These are phyloP conservation scores for Latrodectus hesperus DNA, from an alignment of 2,888 invertebrate species.

Conservation along the genomic window DNA sequence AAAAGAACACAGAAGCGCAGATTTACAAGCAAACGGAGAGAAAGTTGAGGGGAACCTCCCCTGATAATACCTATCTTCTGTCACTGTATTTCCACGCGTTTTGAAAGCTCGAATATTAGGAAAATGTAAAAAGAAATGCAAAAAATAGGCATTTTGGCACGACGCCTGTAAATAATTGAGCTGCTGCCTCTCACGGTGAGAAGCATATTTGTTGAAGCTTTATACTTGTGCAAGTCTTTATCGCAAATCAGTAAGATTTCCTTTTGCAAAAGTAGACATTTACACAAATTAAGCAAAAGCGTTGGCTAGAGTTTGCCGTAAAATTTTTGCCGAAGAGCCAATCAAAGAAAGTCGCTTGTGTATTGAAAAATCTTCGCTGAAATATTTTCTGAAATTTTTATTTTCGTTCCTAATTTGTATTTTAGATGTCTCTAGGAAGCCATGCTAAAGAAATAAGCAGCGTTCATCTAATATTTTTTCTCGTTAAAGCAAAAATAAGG, in stretches of 20 bases:
- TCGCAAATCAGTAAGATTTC: slow-evolving; percentile 19
- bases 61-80: slow-evolving; percentile 51
- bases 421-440: slow-evolving; percentile 46
- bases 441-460: background rate
- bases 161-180: slow-evolving; percentile 60
- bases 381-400: slow-evolving; percentile 3
- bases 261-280: slow-evolving; percentile 56
- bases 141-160: slow-evolving; percentile 52
- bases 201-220: slow-evolving; percentile 32
- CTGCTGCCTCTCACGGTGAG: slow-evolving; percentile 32
- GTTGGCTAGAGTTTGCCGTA: slow-evolving; percentile 20
- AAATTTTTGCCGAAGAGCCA: slow-evolving; percentile 36
- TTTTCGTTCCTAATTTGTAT: slow-evolving; percentile 45
- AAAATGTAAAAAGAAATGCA: slow-evolving; percentile 20
- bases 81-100: slow-evolving; percentile 32
- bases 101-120: slow-evolving; percentile 26
- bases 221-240: slow-evolving; percentile 17
- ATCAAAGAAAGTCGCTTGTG: slow-evolving; percentile 46
- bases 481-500: no score
- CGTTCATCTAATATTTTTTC: no score
- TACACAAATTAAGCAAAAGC: slow-evolving; percentile 63
- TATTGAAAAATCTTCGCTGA: slow-evolving; percentile 38
- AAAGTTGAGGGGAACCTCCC: slow-evolving; percentile 24
- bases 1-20: slow-evolving; percentile 28
- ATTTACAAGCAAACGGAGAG: background rate